phyloP scores from a whole-genome alignment of 2,797 vertebrate genomes.

The Cyclopterus lumpus region DNA sequence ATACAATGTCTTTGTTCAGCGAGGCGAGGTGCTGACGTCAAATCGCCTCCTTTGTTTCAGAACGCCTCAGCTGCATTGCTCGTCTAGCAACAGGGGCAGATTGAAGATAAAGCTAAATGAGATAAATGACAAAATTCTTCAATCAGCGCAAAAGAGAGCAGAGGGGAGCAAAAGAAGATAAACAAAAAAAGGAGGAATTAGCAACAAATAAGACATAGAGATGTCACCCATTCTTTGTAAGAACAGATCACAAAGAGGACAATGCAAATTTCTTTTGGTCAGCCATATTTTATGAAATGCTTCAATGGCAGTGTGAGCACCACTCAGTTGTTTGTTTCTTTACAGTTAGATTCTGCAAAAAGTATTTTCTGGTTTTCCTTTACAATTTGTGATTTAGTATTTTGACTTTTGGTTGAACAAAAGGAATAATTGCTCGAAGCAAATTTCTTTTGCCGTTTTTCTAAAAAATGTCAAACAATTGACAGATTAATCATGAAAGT shows the following conservation, averaged over 20 bases:
- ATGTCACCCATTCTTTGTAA: conserved; percentile 42
- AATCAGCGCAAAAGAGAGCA: conserved; percentile 52
- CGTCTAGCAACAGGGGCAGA: conserved; percentile 44
- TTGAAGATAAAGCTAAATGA: too few relatives aligned
- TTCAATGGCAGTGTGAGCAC: neutral
- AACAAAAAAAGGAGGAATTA: conserved; percentile 22
- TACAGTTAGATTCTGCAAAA: neutral
- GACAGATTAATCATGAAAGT: neutral
- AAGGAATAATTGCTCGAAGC: neutral
- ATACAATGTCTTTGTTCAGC: conserved; percentile 75
- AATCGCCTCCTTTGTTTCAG: conserved; percentile 74
- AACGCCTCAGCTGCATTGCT: conserved; percentile 69
- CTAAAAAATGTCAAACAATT: neutral
- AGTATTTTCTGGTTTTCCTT: neutral
- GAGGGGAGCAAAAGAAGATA: conserved; percentile 16
- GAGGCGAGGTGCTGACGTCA: conserved; percentile 73
- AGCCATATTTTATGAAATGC: conserved; percentile 11
- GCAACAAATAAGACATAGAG: conserved; percentile 36
- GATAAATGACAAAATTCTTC: conserved; percentile 63
- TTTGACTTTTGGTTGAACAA: neutral
- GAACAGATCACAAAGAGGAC: conserved; percentile 12
- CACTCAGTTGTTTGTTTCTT: neutral
- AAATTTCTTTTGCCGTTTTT: neutral
- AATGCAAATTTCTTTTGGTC: conserved; percentile 3
- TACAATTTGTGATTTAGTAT: neutral